Evolutionary conservation across 2,113 vertebrate genomes (phyloP).

Genomic region (Pitta sordida): DNA sequence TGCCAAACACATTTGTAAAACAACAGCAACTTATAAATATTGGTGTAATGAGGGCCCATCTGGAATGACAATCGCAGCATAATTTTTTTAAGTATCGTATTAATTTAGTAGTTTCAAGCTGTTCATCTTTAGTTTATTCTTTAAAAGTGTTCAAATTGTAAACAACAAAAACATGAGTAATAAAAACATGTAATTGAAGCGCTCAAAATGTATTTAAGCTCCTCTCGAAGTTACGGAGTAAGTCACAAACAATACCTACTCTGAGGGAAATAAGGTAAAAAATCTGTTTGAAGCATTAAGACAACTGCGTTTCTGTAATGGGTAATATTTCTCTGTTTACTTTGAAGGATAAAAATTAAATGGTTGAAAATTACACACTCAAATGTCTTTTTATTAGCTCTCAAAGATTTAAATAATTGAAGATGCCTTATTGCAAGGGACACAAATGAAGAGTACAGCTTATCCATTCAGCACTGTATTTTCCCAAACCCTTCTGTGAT

Average conservation of each 20-base stretch:
- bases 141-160: neutral
- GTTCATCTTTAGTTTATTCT: neutral
- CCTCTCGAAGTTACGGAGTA: neutral
- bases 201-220: neutral
- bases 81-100: neutral
- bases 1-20: conserved; percentile 20
- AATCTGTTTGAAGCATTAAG: neutral
- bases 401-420: neutral
- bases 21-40: conserved; percentile 41
- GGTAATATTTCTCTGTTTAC: neutral
- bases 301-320: neutral
- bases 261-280: neutral
- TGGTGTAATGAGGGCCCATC: neutral
- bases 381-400: neutral
- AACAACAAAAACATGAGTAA: neutral
- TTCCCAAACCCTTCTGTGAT: neutral
- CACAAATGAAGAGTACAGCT: neutral
- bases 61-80: neutral
- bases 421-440: neutral
- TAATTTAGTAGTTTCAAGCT: neutral
- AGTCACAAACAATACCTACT: neutral
- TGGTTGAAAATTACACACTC: neutral
- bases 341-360: neutral
- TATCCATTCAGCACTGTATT: neutral
- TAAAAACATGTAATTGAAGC: neutral